Evolutionary conservation across 2,797 vertebrate genomes (phyloP), one percentile per base, ranked within the genome.

Genomic region (Etheostoma perlongum): DNA sequence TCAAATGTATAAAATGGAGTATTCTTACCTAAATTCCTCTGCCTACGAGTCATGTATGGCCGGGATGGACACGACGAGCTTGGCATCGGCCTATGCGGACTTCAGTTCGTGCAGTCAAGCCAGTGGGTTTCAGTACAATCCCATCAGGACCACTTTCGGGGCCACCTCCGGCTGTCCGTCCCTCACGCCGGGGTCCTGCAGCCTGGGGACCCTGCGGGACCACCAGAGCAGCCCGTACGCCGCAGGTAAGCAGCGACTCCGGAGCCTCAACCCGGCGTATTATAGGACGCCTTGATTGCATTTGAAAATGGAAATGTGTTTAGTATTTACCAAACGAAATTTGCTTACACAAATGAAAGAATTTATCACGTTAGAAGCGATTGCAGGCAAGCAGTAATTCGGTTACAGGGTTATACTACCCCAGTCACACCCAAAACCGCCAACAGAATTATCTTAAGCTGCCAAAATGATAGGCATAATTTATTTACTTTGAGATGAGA

Each of bases 1-100:
- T 98, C 97, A 97, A 93, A 99, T 99, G 98, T 99, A 99, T 99
- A 99, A 99, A 99, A 99, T 99, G 98, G 98, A 99, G 97, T 99
- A 99, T 97, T 99, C 98, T 97, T 99, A 99, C 98, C 98, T 99
- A 95, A 99, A 99, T 96, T 99, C 98, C 96, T 99, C 98, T 95
- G 98, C 98, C 97, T 99, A 99, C 97, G 98, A 99, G 96, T 99
- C 98, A 88, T 99, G 98, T 96, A 99, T 99, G 98, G 98, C 98
- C 94, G 98, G 98, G 91, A 99, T 99, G 97, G 98, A 99, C 96
- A 99, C 98, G 75, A 97, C 97, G 81, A 99, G 98, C 94, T 94
- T 99, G 96, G 98, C 98, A 91, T 99, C 98, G 95, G 98, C 98
- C 92, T 99, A 99, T 92, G 98, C 98, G 94, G 98, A 99, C 96